phyloP scores from a whole-genome alignment of 1,140 invertebrate genomes.

The Trichonephila clavipes region DNA sequence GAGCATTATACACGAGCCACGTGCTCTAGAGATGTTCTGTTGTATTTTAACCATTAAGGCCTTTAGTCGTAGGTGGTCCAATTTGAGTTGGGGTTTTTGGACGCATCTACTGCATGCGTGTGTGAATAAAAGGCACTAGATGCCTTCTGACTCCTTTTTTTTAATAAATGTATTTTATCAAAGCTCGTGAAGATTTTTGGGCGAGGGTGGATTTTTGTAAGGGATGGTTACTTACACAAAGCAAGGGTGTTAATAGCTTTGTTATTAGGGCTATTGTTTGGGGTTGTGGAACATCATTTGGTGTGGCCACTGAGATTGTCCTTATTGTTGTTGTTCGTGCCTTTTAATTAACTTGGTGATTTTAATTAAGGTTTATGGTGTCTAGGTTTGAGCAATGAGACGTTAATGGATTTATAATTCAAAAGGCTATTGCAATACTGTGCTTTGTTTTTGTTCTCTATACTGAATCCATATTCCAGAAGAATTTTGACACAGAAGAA shows the following conservation, averaged over 20 bases:
- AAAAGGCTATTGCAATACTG: too few relatives aligned
- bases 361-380: neutral
- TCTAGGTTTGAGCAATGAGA: neutral
- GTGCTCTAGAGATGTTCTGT: neutral
- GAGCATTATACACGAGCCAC: neutral
- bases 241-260: constrained; percentile 1
- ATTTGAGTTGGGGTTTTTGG: neutral
- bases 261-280: neutral
- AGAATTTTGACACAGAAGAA: too few relatives aligned
- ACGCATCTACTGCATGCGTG: neutral
- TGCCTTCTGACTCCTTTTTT: neutral
- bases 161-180: neutral
- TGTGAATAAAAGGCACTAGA: neutral
- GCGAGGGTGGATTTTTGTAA: neutral
- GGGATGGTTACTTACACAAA: neutral
- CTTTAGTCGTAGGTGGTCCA: constrained; percentile 35
- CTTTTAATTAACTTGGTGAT: neutral
- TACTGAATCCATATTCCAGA: too few relatives aligned
- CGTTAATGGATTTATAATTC: neutral
- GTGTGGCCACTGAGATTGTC: neutral
- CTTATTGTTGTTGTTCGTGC: neutral
- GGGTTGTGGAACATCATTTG: neutral
- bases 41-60: constrained; percentile 1
- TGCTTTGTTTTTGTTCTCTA: too few relatives aligned
- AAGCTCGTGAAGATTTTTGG: neutral